Percentiles rank a stretch among this genome's conserved stretches.
Evolutionary conservation across 53 echinoderm and acorn worm species (phyloP).

Genomic region (Echinarachnius parma): DNA sequence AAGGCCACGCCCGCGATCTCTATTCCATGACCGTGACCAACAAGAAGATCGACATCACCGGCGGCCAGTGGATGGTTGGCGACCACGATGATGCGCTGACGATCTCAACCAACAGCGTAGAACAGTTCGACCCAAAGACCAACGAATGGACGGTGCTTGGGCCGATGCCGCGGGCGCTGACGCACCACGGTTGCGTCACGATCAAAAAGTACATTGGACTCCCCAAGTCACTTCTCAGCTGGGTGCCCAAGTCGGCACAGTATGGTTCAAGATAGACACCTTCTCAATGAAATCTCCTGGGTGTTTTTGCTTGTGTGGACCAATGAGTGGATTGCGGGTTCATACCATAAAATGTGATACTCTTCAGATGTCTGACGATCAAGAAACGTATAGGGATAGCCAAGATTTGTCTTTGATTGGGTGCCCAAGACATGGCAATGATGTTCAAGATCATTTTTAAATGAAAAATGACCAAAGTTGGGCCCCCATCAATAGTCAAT

Average conservation of each 20-base stretch:
- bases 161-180: slow-evolving; percentile 90
- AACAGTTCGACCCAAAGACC: slow-evolving; percentile 91
- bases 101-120: slow-evolving; percentile 93
- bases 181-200: slow-evolving; percentile 91
- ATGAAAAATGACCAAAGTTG: too few relatives aligned
- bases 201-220: slow-evolving; percentile 94
- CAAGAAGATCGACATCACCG: slow-evolving; percentile 92
- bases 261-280: too few relatives aligned
- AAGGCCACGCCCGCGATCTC: slow-evolving; percentile 89
- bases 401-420: too few relatives aligned
- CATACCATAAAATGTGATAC: too few relatives aligned
- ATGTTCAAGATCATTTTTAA: too few relatives aligned
- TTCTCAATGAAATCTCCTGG: too few relatives aligned
- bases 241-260: slow-evolving; percentile 39
- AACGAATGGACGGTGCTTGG: slow-evolving; percentile 98
- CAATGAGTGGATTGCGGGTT: too few relatives aligned
- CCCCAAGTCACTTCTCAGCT: slow-evolving; percentile 55
- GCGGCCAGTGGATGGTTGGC: slow-evolving; percentile 95
- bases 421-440: too few relatives aligned
- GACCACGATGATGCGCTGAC: slow-evolving; percentile 89
- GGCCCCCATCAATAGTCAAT: too few relatives aligned
- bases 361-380: too few relatives aligned
- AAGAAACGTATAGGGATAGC: too few relatives aligned
- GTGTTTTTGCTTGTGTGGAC: too few relatives aligned
- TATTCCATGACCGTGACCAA: slow-evolving; percentile 96